Conservation (phyloP, 2,797 vertebrate genomes). For the Smutsia temminckii region DNA sequence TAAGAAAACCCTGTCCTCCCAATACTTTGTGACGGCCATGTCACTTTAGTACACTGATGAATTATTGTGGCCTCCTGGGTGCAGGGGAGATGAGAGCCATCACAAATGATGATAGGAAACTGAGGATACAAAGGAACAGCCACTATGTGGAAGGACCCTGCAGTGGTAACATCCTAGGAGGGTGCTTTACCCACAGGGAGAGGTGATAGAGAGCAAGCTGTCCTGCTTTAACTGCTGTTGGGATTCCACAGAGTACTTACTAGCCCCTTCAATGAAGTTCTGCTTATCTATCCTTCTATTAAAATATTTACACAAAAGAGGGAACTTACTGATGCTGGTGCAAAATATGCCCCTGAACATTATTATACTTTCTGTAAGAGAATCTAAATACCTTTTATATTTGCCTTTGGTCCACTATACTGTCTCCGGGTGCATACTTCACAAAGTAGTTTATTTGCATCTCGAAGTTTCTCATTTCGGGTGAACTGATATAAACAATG, state of each 20-base stretch:
- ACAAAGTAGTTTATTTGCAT: slow-evolving; percentile 95
- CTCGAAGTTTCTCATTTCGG: slow-evolving; percentile 92
- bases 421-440: slow-evolving; percentile 90
- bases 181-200: not conserved
- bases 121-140: not conserved
- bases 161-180: not conserved
- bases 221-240: not conserved
- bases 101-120: not conserved
- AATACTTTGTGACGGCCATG: not conserved
- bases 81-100: not conserved
- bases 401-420: slow-evolving; percentile 82
- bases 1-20: not conserved
- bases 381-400: slow-evolving; percentile 81
- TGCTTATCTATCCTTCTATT: not conserved
- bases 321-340: not conserved
- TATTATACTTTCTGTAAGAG: not conserved
- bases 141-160: not conserved
- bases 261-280: not conserved
- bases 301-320: not conserved
- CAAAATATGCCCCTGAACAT: not conserved
- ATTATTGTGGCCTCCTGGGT: not conserved
- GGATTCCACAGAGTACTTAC: not conserved
- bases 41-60: not conserved
- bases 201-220: not conserved
- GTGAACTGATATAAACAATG: slow-evolving; percentile 96